Base-by-base conservation (phyloP, 2,113 vertebrate genomes). In the Herpetotheres cachinnans region DNA sequence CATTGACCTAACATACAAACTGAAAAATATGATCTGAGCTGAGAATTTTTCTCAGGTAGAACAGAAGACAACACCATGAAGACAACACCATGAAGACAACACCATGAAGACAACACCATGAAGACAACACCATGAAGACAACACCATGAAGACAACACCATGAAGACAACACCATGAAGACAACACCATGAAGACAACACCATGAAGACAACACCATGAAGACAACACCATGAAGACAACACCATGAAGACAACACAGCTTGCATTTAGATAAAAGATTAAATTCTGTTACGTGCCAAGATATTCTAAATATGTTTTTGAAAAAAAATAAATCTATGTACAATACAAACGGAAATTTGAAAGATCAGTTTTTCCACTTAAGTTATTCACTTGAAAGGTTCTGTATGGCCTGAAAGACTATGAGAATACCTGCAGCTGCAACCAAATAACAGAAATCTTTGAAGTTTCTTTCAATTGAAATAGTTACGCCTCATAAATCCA, bases 221-320 rank as follows among this genome's bases (percentile, higher is more conserved):
- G n/a, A 40, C 0, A 4, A 30, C 44, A 90, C 26, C 24, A n/a
- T 1, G 14, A 86, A 82, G 16, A n/a, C 36, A 90, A 74, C 19
- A n/a, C n/a, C n/a, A n/a, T n/a, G n/a, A n/a, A n/a, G n/a, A n/a
- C 25, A 88, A 32, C 0, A 0, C 9, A 86, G 36, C 9, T 56
- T 30, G 69, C 0, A 1, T 62, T 70, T 44, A 49, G 19, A 40
- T 13, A 17, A 47, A 59, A 62, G 15, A 74, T 26, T 34, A 42
- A 29, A 76, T 69, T 84, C 32, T 58, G 27, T 40, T 59, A 66
- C 0, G 0, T 20, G 34, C 34, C 19, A 69, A 69, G 42, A 42
- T 52, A 82, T 11, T 79, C 47, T 21, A 50, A 90, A 32, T 10
- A 84, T 1, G 29, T 8, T 86, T 81, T 77, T 58, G 10, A 69